Evolutionary conservation across 2,888 invertebrate genomes (phyloP), one percentile per base, ranked within the genome.

Genomic region (Steromphala cineraria): DNA sequence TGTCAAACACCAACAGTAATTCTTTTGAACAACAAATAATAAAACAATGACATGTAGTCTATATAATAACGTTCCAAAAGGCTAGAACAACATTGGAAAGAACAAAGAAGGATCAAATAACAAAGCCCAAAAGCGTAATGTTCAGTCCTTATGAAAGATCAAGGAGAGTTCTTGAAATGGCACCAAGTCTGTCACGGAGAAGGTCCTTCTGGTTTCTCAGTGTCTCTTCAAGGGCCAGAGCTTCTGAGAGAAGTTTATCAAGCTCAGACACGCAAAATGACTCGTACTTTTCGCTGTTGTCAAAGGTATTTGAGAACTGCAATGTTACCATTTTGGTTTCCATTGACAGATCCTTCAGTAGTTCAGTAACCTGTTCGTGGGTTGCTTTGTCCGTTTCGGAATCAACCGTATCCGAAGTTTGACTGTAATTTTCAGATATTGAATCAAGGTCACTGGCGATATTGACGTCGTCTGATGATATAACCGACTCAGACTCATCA

Each of bases 271-370:
- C 67, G 53, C 79, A 79, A 53, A 79, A 79, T 2, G 71, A 31
- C 62, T 79, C 79, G 62, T 71, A 79, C n/a, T 67, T 79, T 67
- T 79, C 79, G 53, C 79, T 71, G 17, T 77, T 56, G 55, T 77
- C 55, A 52, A 75, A 75, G 24, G 52, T 52, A 24, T 75, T 40
- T 17, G 53, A 31, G 40, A 75, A 75, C 17, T 75, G 46, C 46
- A 46, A n/a, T 21, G 21, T 75, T n/a, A 19, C 62, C 62, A 62
- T 62, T 28, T 28, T 21, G 1, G 24, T 28, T 4, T 62, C 62
- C 28, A 28, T 28, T 28, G 62, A 62, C 28, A 62, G 10, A 17
- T 62, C 62, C 28, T 24, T 62, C 5, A 62, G 24, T 3, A 62
- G 17, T 62, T 62, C 24, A 8, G 62, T 28, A 21, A 62, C 62